phyloP scores from a whole-genome alignment of 2,888 invertebrate species.

The Rhamphomyia laevipes region DNA sequence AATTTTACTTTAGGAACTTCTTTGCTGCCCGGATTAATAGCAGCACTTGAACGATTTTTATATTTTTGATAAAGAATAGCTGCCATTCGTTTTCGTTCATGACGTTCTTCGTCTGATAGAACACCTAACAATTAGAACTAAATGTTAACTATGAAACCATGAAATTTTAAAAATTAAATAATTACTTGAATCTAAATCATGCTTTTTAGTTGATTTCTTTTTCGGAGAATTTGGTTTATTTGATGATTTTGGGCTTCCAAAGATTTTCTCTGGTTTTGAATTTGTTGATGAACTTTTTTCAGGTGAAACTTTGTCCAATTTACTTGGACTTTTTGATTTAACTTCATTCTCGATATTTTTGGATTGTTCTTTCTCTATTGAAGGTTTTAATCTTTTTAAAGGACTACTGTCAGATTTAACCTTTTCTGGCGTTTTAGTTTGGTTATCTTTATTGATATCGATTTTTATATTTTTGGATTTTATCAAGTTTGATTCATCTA shows the following conservation, averaged over 20 bases:
- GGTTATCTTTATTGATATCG: not conserved
- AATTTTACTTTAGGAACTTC: constrained; percentile 61
- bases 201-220: not conserved
- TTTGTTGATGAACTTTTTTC: not conserved
- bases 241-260: too few species aligned
- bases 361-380: not conserved
- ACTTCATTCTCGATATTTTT: not conserved
- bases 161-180: not conserved
- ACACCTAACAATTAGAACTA: constrained; percentile 18
- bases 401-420: not conserved
- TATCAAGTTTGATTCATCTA: not conserved
- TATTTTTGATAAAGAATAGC: constrained; percentile 62
- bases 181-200: not conserved
- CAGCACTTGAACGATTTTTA: constrained; percentile 66
- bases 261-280: too few species aligned
- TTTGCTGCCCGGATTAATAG: constrained; percentile 71
- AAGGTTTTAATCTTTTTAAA: not conserved
- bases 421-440: not conserved
- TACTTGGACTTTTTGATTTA: not conserved
- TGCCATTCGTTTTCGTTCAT: constrained; percentile 53
- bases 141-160: too few species aligned
- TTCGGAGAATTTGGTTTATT: not conserved
- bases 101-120: constrained; percentile 49
- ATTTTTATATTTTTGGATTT: not conserved
- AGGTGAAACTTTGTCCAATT: not conserved